Conservation (phyloP, 1,140 invertebrate genomes). For the Olivierus martensii region DNA sequence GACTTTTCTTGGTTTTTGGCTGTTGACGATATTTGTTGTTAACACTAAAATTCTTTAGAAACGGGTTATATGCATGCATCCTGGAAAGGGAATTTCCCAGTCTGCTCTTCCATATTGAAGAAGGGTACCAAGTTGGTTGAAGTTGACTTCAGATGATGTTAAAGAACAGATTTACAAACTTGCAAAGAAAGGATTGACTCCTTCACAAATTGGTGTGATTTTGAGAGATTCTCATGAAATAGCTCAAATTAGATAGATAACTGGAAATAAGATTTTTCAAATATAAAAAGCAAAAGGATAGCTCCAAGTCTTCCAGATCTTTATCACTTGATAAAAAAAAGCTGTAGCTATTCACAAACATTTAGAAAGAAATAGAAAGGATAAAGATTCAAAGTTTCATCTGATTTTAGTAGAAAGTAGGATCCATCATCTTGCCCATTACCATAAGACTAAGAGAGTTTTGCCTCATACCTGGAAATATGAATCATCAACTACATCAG, state of each 20-base stretch:
- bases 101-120: conserved; percentile 94
- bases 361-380: conserved; percentile 85
- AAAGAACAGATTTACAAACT: conserved; percentile 95
- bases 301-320: conserved; percentile 90
- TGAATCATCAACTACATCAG: conserved; percentile 92
- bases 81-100: conserved; percentile 99
- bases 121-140: conserved; percentile 96
- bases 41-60: no score
- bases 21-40: no score
- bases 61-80: no score
- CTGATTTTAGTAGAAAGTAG: conserved; percentile 97
- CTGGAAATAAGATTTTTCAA: conserved; percentile 94
- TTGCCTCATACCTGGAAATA: conserved; percentile 98
- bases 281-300: conserved; percentile 95
- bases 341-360: conserved; percentile 98
- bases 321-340: conserved; percentile 97
- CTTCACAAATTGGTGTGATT: conserved; percentile 58
- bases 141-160: conserved; percentile 90
- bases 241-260: conserved; percentile 94
- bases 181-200: conserved; percentile 74
- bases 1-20: no score
- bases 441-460: conserved; percentile 94
- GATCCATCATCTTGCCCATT: conserved; percentile 92
- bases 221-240: conserved; percentile 98
- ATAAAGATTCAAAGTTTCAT: conserved; percentile 96